Base-by-base conservation (phyloP, 2,113 vertebrate species). In the Pholis gunnellus region DNA sequence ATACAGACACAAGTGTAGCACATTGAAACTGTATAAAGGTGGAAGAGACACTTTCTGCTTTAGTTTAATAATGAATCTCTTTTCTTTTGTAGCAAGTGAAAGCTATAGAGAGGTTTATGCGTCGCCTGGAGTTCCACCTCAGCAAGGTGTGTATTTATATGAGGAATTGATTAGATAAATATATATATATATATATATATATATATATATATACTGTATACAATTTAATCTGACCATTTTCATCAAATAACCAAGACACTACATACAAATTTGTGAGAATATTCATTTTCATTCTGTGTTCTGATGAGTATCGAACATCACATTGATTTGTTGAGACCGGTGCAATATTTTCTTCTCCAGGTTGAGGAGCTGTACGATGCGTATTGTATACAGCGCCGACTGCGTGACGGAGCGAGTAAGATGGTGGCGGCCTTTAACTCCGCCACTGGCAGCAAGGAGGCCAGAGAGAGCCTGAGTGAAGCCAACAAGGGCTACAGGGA, bases 291-390 rank as follows among this genome's bases (percentile, higher is more conserved):
- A 44, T 46, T 14, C 9, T 57, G 9, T 57, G 20, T 18, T 29
- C 18, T 22, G 34, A n/a, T 63, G 17, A 76, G 34, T 44, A 15
- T 56, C 40, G 44, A 31, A 54, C 10, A 22, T 52, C 10, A 22
- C n/a, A 65, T 56, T 2, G 13, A 25, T 31, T 52, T 29, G 8
- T 56, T 72, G 29, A 71, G 61, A 34, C 17, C 22, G 36, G 9
- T 83, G 44, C 38, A 1, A 60, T 40, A 3, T 48, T 52, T 46
- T 14, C 8, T 38, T 52, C 31, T 78, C 10, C 94, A 99, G 98
- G 98, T 99, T 0, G 98, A 99, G 9, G 98, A 99, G 91, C 94
- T 99, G 6, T 99, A 99, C 0, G 98, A 99, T 90, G 96, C 97
- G 6, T 99, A 99, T 72, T 99, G 98, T 91, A 98, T 99, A 92